Percentiles rank a stretch among this genome's conserved stretches.
Evolutionary conservation across 2,113 vertebrate species (phyloP).

Genomic region (Colossoma macropomum): DNA sequence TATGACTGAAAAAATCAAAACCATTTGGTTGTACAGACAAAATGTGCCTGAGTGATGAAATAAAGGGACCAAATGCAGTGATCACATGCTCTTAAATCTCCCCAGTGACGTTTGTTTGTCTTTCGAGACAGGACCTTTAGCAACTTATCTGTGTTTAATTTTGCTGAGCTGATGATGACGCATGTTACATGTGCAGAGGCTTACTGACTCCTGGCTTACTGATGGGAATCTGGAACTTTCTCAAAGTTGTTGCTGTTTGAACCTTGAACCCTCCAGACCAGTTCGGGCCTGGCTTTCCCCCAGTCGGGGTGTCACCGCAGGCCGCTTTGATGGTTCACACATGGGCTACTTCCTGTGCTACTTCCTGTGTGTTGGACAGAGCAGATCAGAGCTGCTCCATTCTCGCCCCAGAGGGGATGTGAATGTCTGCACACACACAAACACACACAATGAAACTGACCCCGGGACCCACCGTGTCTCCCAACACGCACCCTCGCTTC

Average conservation of each 20-base stretch:
- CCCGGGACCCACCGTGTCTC: not conserved
- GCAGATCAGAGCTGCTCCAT: slow-evolving; percentile 51
- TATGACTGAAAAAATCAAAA: not conserved
- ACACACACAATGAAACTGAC: slow-evolving; percentile 26
- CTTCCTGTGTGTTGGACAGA: slow-evolving; percentile 47
- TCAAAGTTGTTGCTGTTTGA: slow-evolving; percentile 51
- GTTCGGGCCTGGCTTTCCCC: slow-evolving; percentile 14
- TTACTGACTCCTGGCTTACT: slow-evolving; percentile 23
- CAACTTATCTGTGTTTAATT: slow-evolving; percentile 42
- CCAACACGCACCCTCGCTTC: slow-evolving; percentile 18
- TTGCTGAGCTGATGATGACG: slow-evolving; percentile 43
- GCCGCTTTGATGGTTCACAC: slow-evolving; percentile 56
- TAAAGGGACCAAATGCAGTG: not conserved
- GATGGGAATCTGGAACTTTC: slow-evolving; percentile 53
- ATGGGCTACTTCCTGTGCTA: slow-evolving; percentile 51
- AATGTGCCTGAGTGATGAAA: not conserved
- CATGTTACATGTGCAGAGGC: slow-evolving; percentile 35
- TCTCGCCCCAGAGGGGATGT: slow-evolving; percentile 58
- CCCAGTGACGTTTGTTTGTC: slow-evolving; percentile 16
- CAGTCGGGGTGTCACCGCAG: slow-evolving; percentile 45
- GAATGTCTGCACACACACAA: slow-evolving; percentile 61
- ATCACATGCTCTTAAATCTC: not conserved
- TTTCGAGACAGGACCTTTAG: slow-evolving; percentile 23
- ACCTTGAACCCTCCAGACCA: slow-evolving; percentile 37
- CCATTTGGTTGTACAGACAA: not conserved